Conservation (phyloP, 2,797 vertebrate genomes). For the Lithobates pipiens region DNA sequence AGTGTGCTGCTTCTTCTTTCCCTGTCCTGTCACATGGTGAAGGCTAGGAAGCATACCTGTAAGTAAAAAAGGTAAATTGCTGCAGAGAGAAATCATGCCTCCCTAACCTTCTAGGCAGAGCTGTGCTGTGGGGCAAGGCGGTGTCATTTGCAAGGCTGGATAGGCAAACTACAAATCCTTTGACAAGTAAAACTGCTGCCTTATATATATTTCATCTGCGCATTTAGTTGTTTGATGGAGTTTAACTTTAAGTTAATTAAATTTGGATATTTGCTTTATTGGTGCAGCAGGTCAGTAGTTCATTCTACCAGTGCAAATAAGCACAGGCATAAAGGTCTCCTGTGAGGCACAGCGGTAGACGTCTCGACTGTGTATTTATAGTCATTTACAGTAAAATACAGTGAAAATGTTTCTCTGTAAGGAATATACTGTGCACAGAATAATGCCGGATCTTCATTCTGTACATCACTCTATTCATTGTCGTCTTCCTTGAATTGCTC, state of each 20-base stretch:
- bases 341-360: not conserved
- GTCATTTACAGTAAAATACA: slow-evolving; percentile 4
- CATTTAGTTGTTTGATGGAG: too few species aligned
- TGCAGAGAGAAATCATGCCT: too few species aligned
- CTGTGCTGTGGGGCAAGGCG: not conserved
- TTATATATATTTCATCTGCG: too few species aligned
- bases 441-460: not conserved
- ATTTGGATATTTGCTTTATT: not conserved
- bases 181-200: too few species aligned
- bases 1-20: too few species aligned
- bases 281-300: not conserved
- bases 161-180: not conserved
- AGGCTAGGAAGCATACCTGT: too few species aligned
- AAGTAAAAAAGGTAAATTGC: too few species aligned
- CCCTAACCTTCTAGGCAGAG: not conserved
- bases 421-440: not conserved
- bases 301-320: not conserved
- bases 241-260: too few species aligned
- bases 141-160: too few species aligned
- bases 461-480: not conserved
- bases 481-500: not conserved
- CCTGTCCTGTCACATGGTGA: too few species aligned
- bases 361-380: slow-evolving; percentile 15
- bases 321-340: not conserved
- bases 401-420: not conserved